Evolutionary conservation across 1,140 invertebrate species (phyloP).

Genomic region (Riptortus pedestris): DNA sequence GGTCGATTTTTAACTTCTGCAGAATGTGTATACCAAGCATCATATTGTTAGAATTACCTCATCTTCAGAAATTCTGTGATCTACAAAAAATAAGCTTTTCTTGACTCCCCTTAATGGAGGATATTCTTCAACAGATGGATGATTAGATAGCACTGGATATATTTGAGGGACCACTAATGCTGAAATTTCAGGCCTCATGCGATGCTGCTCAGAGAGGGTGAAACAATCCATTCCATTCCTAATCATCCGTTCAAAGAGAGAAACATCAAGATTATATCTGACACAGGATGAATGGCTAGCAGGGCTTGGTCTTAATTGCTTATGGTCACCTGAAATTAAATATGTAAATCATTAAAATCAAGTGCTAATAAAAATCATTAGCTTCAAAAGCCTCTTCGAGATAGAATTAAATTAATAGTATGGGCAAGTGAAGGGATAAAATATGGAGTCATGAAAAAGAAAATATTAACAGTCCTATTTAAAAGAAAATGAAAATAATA

Average conservation of each 20-base stretch:
- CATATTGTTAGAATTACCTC: too few species aligned
- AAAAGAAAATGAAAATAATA: too few species aligned
- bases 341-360: too few species aligned
- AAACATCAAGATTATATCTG: conserved; percentile 48
- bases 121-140: conserved; percentile 26
- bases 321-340: conserved; percentile 53
- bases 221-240: conserved; percentile 46
- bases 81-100: neutral
- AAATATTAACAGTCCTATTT: too few species aligned
- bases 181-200: conserved; percentile 54
- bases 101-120: neutral
- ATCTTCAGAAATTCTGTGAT: conserved; percentile 38
- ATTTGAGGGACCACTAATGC: conserved; percentile 47
- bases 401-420: too few species aligned
- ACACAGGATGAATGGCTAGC: conserved; percentile 46
- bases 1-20: too few species aligned
- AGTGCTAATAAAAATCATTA: too few species aligned
- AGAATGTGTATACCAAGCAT: too few species aligned
- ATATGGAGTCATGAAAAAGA: too few species aligned
- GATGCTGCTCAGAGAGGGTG: conserved; percentile 46
- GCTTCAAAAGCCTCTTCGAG: too few species aligned
- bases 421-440: too few species aligned
- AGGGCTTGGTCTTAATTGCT: conserved; percentile 57
- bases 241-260: conserved; percentile 45
- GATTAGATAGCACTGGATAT: conserved; percentile 45